Conservation (phyloP, 2,113 vertebrate genomes). For the Megaptera novaeangliae region DNA sequence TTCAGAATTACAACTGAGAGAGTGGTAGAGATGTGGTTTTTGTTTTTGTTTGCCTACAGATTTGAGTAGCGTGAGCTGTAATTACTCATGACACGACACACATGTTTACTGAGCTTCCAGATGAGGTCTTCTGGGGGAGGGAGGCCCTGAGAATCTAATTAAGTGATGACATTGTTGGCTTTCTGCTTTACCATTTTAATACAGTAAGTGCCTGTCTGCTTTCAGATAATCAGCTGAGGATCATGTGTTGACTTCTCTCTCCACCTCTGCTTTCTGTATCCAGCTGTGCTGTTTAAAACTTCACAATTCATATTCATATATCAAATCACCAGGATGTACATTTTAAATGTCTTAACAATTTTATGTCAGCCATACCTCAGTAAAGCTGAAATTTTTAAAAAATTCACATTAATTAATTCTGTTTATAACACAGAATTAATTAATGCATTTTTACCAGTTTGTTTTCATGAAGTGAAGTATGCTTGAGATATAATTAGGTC, state of each 20-base stretch:
- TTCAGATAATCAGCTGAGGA: background rate
- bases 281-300: background rate
- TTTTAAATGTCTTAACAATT: too few species aligned
- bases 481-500: background rate
- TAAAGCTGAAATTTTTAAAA: background rate
- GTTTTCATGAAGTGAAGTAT: background rate
- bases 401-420: background rate
- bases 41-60: background rate
- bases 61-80: background rate
- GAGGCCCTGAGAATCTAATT: background rate
- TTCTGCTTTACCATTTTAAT: background rate
- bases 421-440: background rate
- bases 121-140: background rate
- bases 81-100: background rate
- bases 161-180: background rate
- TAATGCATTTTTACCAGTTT: background rate
- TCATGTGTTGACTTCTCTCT: background rate
- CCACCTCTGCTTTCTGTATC: background rate
- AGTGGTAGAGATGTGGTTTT: background rate
- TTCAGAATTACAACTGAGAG: background rate
- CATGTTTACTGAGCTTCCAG: background rate
- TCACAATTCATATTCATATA: background rate
- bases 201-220: background rate
- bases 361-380: too few species aligned
- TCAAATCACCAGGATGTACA: background rate